Evolutionary conservation across 2,113 vertebrate genomes (phyloP), one percentile per base, ranked within the genome.

Genomic region (Anarrhichthys ocellatus): DNA sequence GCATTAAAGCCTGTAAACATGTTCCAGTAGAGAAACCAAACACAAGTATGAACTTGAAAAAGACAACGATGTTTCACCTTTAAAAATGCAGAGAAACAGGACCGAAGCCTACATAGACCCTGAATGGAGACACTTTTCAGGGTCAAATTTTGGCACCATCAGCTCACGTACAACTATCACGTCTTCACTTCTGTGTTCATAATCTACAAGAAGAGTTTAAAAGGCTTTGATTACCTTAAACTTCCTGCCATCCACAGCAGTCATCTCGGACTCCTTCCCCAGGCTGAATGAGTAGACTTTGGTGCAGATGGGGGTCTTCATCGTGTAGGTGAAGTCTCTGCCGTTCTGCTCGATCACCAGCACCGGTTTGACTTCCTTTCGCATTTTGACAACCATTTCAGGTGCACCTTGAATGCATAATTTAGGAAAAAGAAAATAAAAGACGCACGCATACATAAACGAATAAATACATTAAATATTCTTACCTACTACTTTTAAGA

Each of bases 281-380:
- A 97, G 56, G 0, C 80, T 96, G 67, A 97, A 96, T 0, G 94
- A 90, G 88, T 97, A 95, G 0, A 92, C 95, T 34, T 91, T 83
- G 29, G 92, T 95, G 58, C 89, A 89, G 48, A 93, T 62, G 15
- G 95, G 94, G 20, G 95, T 97, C 89, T 96, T 96, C 24, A 95
- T 83, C 0, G 94, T 96, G 87, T 92, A 91, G 27, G 93, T 95
- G 67, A 97, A 97, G 36, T 96, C 85, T 2, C 94, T 80, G 63
- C 95, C 96, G 0, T 94, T 96, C 89, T 96, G 96, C 29, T 96
- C 89, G 13, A 97, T 97, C 89, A 94, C 94, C 6, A 95, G 82
- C 44, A 93, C 13, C 0, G 96, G 96, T 48, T 96, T 96, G n/a
- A 96, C 78, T 0, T 95, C 94, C 88, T 94, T 96, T 56, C 95